Conservation (phyloP, 2,888 invertebrate species). For the Prostheceraeus crozeri region DNA sequence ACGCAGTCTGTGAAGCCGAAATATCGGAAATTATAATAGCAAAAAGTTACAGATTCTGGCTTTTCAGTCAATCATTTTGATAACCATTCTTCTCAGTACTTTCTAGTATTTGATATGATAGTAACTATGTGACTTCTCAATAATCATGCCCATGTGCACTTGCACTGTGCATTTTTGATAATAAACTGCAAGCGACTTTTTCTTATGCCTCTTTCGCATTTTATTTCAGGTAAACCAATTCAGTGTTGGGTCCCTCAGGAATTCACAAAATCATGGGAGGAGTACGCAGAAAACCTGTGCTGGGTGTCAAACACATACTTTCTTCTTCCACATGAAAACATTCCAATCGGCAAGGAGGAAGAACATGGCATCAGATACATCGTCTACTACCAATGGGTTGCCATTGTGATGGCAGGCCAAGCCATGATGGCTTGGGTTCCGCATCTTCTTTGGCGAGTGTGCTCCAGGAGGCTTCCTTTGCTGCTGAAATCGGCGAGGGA, state of each 20-base stretch:
- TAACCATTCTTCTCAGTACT: too few relatives aligned
- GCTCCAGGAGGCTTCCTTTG: constrained; percentile 32
- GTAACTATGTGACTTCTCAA: too few relatives aligned
- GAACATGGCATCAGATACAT: constrained; percentile 30
- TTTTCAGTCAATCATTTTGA: too few relatives aligned
- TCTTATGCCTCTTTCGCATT: too few relatives aligned
- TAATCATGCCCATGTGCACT: too few relatives aligned
- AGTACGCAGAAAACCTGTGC: constrained; percentile 37
- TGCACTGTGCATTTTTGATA: too few relatives aligned
- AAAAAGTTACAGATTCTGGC: too few relatives aligned
- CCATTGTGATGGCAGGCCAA: constrained; percentile 36
- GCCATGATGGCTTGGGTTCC: constrained; percentile 37
- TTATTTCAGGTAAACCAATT: constrained; percentile 37
- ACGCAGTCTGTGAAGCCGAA: too few relatives aligned
- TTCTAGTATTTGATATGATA: too few relatives aligned
- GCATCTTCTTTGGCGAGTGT: constrained; percentile 35
- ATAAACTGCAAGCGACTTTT: too few relatives aligned
- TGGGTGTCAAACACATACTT: constrained; percentile 38
- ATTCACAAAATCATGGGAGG: constrained; percentile 39
- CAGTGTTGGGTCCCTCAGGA: constrained; percentile 39
- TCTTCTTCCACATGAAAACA: constrained; percentile 32
- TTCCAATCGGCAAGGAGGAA: constrained; percentile 30
- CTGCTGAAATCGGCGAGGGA: constrained; percentile 35
- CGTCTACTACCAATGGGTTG: constrained; percentile 37
- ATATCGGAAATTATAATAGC: too few relatives aligned